Evolutionary conservation across 2,797 vertebrate genomes (phyloP).

Genomic region (Pogoniulus pusillus): DNA sequence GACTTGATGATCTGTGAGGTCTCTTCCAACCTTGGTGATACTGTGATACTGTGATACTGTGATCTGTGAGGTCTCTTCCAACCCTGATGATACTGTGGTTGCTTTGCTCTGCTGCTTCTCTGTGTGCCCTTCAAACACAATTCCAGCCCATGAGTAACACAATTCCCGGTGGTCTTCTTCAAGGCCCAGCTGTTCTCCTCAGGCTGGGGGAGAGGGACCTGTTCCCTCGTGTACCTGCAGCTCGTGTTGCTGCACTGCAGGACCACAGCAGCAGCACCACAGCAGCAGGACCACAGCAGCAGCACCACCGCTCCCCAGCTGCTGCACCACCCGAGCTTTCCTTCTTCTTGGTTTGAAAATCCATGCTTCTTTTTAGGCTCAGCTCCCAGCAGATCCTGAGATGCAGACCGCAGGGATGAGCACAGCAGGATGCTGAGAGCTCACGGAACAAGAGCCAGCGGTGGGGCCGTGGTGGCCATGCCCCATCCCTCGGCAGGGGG

Average conservation of each 20-base stretch:
- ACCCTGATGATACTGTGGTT: no score
- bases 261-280: no score
- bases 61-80: no score
- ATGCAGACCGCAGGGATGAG: neutral
- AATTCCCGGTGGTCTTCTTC: neutral
- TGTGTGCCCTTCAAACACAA: accelerated
- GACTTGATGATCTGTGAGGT: no score
- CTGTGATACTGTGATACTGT: no score
- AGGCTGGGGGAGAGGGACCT: accelerated
- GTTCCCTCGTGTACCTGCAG: accelerated
- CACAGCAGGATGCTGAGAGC: accelerated
- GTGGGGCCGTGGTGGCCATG: accelerated
- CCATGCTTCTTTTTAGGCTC: accelerated
- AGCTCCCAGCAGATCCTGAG: accelerated
- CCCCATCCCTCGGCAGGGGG: neutral
- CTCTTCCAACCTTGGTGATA: no score
- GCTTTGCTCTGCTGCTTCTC: neutral
- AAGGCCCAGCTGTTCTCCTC: accelerated
- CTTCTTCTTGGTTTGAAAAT: neutral
- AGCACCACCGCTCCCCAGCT: neutral
- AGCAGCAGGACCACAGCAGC: no score
- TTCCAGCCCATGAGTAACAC: accelerated
- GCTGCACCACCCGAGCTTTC: accelerated
- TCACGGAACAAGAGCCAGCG: accelerated
- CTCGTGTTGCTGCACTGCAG: neutral